Evolutionary conservation across 92 coral and sea anemone genomes (phyloP).

Genomic region (Palythoa caribaeorum): DNA sequence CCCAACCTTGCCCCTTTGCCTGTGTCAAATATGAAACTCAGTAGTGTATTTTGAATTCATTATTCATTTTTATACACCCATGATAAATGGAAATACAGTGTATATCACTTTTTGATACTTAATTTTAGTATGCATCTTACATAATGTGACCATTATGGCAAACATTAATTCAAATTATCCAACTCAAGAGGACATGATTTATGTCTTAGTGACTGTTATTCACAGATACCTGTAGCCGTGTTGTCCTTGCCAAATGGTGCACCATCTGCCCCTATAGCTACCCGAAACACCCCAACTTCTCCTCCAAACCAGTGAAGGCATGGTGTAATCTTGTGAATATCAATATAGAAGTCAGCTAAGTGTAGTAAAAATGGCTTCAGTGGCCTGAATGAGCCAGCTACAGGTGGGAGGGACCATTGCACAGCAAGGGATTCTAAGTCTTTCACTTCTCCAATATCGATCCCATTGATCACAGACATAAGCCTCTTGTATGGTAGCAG

Average conservation of each 20-base stretch:
- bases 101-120: too few species aligned
- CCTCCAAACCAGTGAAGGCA: slow-evolving; percentile 2
- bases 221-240: neutral
- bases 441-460: slow-evolving; percentile 64
- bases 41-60: too few species aligned
- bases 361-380: slow-evolving; percentile 60
- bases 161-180: too few species aligned
- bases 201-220: too few species aligned
- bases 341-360: slow-evolving; percentile 42
- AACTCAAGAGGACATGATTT: too few species aligned
- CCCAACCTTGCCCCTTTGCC: too few species aligned
- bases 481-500: slow-evolving; percentile 61
- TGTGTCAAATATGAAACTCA: too few species aligned
- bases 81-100: too few species aligned
- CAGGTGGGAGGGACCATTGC: slow-evolving; percentile 39
- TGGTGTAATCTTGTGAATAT: too few species aligned
- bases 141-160: too few species aligned
- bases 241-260: slow-evolving; percentile 7
- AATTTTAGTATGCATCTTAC: too few species aligned
- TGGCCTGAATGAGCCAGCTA: slow-evolving; percentile 58
- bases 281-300: neutral
- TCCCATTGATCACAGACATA: slow-evolving; percentile 54
- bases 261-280: neutral
- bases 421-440: slow-evolving; percentile 53
- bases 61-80: too few species aligned